Percentiles rank a stretch among this genome's conserved stretches.
phyloP scores from a whole-genome alignment of 2,797 vertebrate species.

The Tachyglossus aculeatus region DNA sequence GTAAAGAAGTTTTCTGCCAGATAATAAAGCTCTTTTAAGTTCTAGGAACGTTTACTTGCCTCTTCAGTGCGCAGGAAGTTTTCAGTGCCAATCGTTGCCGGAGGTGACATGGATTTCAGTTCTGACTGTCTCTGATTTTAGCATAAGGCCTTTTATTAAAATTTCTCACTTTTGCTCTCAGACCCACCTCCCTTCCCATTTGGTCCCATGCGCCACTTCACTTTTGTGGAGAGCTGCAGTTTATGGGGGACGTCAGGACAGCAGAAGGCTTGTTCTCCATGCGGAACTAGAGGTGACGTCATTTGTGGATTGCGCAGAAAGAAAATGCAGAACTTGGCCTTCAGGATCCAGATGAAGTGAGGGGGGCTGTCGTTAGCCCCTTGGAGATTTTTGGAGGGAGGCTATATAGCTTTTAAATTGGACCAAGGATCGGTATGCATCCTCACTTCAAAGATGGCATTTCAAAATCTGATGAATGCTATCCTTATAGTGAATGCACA shows the following conservation, averaged over 20 bases:
- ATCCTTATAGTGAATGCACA: not conserved
- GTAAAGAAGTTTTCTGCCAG: not conserved
- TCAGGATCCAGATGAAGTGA: constrained; percentile 18
- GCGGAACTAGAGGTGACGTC: not conserved
- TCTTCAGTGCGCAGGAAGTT: constrained; percentile 11
- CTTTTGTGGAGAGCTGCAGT: not conserved
- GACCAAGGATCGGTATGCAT: not conserved
- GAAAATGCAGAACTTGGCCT: not conserved
- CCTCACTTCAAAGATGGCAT: not conserved
- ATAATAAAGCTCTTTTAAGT: not conserved
- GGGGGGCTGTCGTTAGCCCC: constrained; percentile 3
- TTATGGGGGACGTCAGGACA: not conserved
- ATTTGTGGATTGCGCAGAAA: not conserved
- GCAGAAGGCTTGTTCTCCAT: not conserved
- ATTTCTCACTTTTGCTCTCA: not conserved
- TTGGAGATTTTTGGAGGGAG: constrained; percentile 3
- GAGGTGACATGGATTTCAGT: constrained; percentile 33
- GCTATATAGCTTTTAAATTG: not conserved
- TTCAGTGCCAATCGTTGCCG: not conserved
- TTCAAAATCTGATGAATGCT: constrained; percentile 3
- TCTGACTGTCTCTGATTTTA: constrained; percentile 21
- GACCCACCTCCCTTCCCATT: constrained; percentile 20
- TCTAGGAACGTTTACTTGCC: constrained; percentile 5
- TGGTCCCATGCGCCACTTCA: not conserved
- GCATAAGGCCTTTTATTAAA: constrained; percentile 34